These are phyloP conservation scores for Poeciliopsis turrubarensis DNA, from an alignment of 2,113 vertebrate species.

Conservation along the genomic window DNA sequence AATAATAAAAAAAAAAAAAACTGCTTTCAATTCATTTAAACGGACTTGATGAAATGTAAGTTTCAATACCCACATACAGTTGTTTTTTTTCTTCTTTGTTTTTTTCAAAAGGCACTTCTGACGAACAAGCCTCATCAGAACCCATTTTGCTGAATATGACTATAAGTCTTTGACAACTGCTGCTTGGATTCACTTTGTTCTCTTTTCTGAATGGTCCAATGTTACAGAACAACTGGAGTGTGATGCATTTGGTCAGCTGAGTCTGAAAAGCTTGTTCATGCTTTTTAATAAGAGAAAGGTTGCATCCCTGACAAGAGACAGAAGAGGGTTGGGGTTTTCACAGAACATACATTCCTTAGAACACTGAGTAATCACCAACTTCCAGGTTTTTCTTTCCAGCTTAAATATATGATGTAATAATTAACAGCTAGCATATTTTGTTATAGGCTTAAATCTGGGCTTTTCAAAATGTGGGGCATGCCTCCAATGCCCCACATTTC, in stretches of 20 bases:
- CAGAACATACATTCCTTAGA: background rate
- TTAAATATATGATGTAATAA: background rate
- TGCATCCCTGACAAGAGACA: background rate
- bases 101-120: too few species aligned
- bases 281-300: conserved; percentile 22
- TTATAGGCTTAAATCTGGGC: background rate
- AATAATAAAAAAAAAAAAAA: too few species aligned
- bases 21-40: too few species aligned
- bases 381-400: background rate
- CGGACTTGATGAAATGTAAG: too few species aligned
- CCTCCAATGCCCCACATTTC: too few species aligned
- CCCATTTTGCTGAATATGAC: too few species aligned
- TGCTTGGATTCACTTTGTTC: background rate
- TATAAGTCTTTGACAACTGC: background rate
- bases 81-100: too few species aligned
- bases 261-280: conserved; percentile 16
- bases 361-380: background rate
- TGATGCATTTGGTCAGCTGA: conserved; percentile 2
- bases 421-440: background rate
- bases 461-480: too few species aligned
- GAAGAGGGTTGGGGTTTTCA: background rate
- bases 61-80: too few species aligned
- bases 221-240: background rate
- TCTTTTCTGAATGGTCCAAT: background rate
- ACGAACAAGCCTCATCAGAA: too few species aligned